Conservation (phyloP, 2,888 invertebrate genomes). For the Dasypogon diadema region DNA sequence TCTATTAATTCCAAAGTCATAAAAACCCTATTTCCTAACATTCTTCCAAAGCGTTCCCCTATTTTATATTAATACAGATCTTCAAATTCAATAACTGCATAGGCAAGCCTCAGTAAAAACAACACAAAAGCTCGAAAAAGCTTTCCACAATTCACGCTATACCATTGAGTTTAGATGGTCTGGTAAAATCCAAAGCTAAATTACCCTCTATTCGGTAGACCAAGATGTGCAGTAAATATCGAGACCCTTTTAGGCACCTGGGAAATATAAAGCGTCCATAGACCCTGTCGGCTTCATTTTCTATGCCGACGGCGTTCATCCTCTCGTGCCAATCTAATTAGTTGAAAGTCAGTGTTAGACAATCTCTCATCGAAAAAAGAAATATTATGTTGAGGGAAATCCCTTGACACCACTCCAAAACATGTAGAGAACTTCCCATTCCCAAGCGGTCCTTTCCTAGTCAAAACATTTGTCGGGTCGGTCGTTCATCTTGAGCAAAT, state of each 20-base stretch:
- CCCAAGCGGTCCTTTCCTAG: slow-evolving; percentile 10
- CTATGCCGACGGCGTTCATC: slow-evolving; percentile 41
- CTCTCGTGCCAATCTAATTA: slow-evolving; percentile 48
- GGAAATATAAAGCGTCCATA: slow-evolving; percentile 40
- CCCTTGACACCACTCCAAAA: slow-evolving; percentile 12
- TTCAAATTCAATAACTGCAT: too few species aligned
- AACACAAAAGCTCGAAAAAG: too few species aligned
- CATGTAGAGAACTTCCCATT: background rate
- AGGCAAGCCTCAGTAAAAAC: too few species aligned
- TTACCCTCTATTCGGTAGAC: background rate
- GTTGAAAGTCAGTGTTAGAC: slow-evolving; percentile 29
- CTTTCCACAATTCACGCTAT: too few species aligned
- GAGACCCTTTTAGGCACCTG: background rate
- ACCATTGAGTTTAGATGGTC: too few species aligned
- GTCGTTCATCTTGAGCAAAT: slow-evolving; percentile 44
- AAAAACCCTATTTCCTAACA: too few species aligned
- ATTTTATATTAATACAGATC: too few species aligned
- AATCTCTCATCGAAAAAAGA: slow-evolving; percentile 36
- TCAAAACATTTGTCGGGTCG: slow-evolving; percentile 48
- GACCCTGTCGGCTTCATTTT: slow-evolving; percentile 39
- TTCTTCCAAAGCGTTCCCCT: too few species aligned
- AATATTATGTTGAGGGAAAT: slow-evolving; percentile 28
- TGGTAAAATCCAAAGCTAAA: too few species aligned
- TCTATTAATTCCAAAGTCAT: too few species aligned
- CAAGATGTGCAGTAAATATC: background rate